Base-by-base conservation (phyloP, 2,797 vertebrate species). In the Pygocentrus nattereri region DNA sequence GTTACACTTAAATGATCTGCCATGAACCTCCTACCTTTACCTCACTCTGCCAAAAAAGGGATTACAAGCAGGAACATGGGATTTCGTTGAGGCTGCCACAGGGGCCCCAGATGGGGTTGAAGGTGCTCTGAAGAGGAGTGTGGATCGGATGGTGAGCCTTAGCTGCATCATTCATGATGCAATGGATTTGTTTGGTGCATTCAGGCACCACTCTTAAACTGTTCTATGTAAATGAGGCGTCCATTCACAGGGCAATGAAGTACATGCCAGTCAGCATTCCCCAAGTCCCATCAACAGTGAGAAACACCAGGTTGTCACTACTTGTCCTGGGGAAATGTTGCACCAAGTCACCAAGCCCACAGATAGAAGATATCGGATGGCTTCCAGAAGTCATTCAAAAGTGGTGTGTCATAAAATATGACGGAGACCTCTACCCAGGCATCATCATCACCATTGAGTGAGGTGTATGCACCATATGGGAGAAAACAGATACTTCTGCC, bases 1-100 rank as follows among this genome's bases (percentile, higher is more conserved):
- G n/a, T n/a, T n/a, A n/a, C n/a, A n/a, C n/a, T n/a, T n/a, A n/a
- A n/a, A n/a, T n/a, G n/a, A n/a, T n/a, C n/a, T n/a, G n/a, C n/a
- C n/a, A n/a, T n/a, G n/a, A n/a, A n/a, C n/a, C n/a, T n/a, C n/a
- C n/a, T n/a, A n/a, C n/a, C n/a, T n/a, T n/a, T n/a, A n/a, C n/a
- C n/a, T n/a, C n/a, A n/a, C n/a, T n/a, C n/a, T n/a, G n/a, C n/a
- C n/a, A n/a, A n/a, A n/a, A n/a, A n/a, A n/a, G n/a, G n/a, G n/a
- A n/a, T n/a, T n/a, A n/a, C n/a, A n/a, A n/a, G n/a, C n/a, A n/a
- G 27, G 27, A 18, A 62, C 4, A 18, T 62, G 25, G 27, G 30
- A 62, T 62, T 31, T 62, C 95, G 2, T 58, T 96, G 82, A 93
- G 83, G 88, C 61, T 6, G 18, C 54, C 5, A 75, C 19, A 75